Conservation (phyloP, 2,113 vertebrate species). For the Anolis sagrei region DNA sequence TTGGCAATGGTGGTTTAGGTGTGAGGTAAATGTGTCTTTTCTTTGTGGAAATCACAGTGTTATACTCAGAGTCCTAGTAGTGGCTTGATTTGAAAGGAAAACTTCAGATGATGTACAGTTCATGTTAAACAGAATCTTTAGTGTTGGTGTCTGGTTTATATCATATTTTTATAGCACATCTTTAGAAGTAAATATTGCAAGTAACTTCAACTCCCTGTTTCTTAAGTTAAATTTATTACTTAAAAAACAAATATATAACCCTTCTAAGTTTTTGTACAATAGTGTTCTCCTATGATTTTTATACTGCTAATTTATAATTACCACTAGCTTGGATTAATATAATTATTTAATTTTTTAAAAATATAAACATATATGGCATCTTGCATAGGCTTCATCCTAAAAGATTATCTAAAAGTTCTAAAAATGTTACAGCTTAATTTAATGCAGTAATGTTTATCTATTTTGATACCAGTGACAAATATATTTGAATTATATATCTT, state of each 20-base stretch:
- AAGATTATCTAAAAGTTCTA: no score
- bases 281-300: neutral
- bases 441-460: neutral
- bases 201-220: neutral
- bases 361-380: no score
- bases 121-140: slow-evolving; percentile 2
- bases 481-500: neutral
- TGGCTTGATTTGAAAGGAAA: neutral
- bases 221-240: slow-evolving; percentile 4
- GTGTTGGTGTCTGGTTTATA: slow-evolving; percentile 10
- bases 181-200: neutral
- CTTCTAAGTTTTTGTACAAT: neutral
- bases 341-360: no score
- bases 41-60: no score
- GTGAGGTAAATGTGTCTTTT: no score
- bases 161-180: slow-evolving; percentile 13
- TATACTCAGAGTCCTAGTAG: neutral
- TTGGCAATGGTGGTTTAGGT: no score
- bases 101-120: neutral
- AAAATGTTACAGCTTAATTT: no score
- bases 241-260: no score
- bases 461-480: neutral
- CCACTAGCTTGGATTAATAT: no score
- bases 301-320: neutral
- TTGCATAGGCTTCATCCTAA: no score